These are phyloP conservation scores for Andrena bicolor DNA, from an alignment of 2,888 invertebrate genomes.

Conservation along the genomic window DNA sequence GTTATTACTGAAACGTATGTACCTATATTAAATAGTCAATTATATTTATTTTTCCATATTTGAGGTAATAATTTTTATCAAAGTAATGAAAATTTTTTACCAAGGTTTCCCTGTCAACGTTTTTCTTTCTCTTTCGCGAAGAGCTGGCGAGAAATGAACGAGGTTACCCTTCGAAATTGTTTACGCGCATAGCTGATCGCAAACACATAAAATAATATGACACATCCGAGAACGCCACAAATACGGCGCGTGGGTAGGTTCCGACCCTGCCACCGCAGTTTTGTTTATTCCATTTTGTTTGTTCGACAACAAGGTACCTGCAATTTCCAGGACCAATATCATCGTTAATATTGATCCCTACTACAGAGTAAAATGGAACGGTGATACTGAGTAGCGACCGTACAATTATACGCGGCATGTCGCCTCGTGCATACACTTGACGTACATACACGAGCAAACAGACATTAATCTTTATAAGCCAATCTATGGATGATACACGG, in stretches of 20 bases:
- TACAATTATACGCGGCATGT: slow-evolving; percentile 63
- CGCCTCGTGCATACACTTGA: slow-evolving; percentile 30
- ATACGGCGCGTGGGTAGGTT: slow-evolving; percentile 42
- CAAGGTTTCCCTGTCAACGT: neutral
- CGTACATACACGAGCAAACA: slow-evolving; percentile 48
- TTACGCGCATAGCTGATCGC: slow-evolving; percentile 70
- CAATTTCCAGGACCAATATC: slow-evolving; percentile 69
- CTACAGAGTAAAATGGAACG: slow-evolving; percentile 60
- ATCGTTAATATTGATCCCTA: slow-evolving; percentile 72
- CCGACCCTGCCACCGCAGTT: slow-evolving; percentile 53
- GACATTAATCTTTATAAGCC: slow-evolving; percentile 65
- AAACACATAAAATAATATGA: slow-evolving; percentile 75
- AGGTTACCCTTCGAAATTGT: slow-evolving; percentile 66
- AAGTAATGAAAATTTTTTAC: too few species aligned
- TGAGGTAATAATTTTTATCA: too few species aligned
- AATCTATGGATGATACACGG: slow-evolving; percentile 63
- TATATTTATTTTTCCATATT: too few species aligned
- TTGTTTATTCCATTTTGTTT: slow-evolving; percentile 75
- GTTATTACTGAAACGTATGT: too few species aligned
- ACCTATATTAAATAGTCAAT: too few species aligned
- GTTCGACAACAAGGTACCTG: slow-evolving; percentile 57
- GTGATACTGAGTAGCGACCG: slow-evolving; percentile 52
- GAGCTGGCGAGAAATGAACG: slow-evolving; percentile 67
- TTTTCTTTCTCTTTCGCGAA: slow-evolving; percentile 43
- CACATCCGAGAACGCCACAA: slow-evolving; percentile 63